Conservation (phyloP, 2,888 invertebrate species). For the Meiosimyza decipiens region DNA sequence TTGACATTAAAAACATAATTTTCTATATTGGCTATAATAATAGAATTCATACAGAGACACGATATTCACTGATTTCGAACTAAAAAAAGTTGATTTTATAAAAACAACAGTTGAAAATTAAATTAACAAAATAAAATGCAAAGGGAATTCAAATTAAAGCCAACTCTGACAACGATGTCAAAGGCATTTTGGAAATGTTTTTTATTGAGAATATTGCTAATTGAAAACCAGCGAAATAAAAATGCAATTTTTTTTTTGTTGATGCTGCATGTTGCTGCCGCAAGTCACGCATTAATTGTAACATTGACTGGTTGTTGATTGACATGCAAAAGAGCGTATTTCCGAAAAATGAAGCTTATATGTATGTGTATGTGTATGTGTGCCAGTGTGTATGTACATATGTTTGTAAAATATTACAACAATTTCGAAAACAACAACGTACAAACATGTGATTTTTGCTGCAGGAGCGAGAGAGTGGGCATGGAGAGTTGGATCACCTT, state of each 20-base stretch:
- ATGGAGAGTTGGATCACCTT: background rate
- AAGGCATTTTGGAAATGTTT: background rate
- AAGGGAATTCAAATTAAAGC: constrained; percentile 16
- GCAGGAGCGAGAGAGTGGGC: too few relatives aligned
- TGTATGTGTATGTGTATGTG: background rate
- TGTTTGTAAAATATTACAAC: constrained; percentile 6
- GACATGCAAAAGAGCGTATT: constrained; percentile 11
- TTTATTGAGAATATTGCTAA: background rate
- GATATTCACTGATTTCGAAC: too few relatives aligned
- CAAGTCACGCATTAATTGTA: constrained; percentile 30
- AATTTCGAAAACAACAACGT: background rate
- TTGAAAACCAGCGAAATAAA: background rate
- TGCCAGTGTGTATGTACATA: background rate
- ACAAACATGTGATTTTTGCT: too few relatives aligned
- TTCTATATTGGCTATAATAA: too few relatives aligned
- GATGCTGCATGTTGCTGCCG: constrained; percentile 2
- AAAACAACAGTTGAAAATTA: too few relatives aligned
- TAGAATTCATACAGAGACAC: too few relatives aligned
- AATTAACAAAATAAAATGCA: too few relatives aligned
- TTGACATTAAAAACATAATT: too few relatives aligned
- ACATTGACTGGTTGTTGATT: constrained; percentile 29
- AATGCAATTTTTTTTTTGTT: background rate
- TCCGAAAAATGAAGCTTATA: background rate
- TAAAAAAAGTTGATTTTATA: too few relatives aligned
- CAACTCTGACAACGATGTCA: constrained; percentile 1